Evolutionary conservation across 2,113 vertebrate species (phyloP).

Genomic region (Sinocyclocheilus maitianheensis): DNA sequence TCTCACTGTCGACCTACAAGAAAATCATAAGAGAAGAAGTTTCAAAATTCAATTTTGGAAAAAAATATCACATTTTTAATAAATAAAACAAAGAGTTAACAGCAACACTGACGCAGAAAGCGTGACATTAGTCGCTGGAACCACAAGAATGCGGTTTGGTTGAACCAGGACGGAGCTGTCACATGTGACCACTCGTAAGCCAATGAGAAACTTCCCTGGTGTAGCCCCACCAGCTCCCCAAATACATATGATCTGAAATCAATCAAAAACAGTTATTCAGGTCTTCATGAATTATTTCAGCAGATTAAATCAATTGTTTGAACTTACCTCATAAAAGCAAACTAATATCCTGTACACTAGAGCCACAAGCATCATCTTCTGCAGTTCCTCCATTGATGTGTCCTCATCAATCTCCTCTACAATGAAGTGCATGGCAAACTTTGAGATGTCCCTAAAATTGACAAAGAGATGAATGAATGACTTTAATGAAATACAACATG

Average conservation of each 20-base stretch:
- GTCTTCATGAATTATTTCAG: not conserved
- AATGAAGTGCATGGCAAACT: conserved; percentile 98
- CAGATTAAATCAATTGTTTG: not conserved
- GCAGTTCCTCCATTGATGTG: conserved; percentile 96
- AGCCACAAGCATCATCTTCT: conserved; percentile 98
- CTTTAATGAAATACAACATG: not conserved
- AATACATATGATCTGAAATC: conserved; percentile 90
- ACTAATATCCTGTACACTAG: conserved; percentile 95
- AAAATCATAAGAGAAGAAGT: not conserved
- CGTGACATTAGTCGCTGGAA: conserved; percentile 93
- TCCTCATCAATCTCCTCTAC: conserved; percentile 99
- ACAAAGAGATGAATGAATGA: not conserved
- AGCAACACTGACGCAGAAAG: conserved; percentile 92
- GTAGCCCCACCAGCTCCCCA: conserved; percentile 98
- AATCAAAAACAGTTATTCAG: conserved; percentile 8
- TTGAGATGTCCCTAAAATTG: conserved; percentile 89
- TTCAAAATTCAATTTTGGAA: not conserved
- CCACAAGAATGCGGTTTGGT: conserved; percentile 91
- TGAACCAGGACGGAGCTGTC: conserved; percentile 92
- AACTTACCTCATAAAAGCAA: conserved; percentile 95
- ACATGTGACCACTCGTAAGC: conserved; percentile 91
- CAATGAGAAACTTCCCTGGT: conserved; percentile 94
- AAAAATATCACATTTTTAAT: not conserved
- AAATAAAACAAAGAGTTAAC: not conserved
- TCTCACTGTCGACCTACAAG: conserved; percentile 88